Conservation (phyloP, 2,113 vertebrate genomes). For the Notarius lentiginosus region DNA sequence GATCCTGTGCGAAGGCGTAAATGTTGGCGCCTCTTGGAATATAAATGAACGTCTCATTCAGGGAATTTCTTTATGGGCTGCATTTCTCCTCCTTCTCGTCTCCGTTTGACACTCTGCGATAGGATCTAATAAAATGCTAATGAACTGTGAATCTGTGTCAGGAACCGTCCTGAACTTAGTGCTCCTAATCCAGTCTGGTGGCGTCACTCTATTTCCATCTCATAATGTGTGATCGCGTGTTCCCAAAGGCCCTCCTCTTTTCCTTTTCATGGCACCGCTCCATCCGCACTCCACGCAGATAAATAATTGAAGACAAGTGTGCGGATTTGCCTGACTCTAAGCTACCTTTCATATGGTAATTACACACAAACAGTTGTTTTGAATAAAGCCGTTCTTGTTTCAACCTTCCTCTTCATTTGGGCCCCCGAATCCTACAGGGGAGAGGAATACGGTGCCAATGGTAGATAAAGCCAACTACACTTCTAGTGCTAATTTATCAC, state of each 20-base stretch:
- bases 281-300: conserved; percentile 37
- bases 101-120: neutral
- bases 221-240: conserved; percentile 41
- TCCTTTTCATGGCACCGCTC: conserved; percentile 41
- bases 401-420: conserved; percentile 33
- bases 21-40: neutral
- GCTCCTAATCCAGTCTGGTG: conserved; percentile 42
- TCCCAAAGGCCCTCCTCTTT: conserved; percentile 48
- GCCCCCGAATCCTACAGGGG: conserved; percentile 11
- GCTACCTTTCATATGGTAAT: conserved; percentile 63
- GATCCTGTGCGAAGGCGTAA: neutral
- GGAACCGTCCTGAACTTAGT: conserved; percentile 6
- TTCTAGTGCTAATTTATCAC: conserved; percentile 52
- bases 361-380: conserved; percentile 59
- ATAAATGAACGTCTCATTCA: neutral
- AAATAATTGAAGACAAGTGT: conserved; percentile 60
- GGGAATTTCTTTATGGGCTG: neutral
- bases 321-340: conserved; percentile 53
- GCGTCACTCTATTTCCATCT: conserved; percentile 52
- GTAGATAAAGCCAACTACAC: conserved; percentile 46
- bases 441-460: conserved; percentile 44
- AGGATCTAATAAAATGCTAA: neutral
- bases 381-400: conserved; percentile 54
- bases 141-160: conserved; percentile 5
- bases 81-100: neutral